A percentile compares a stretch with the other conserved stretches of the same genome.
Evolutionary conservation across 2,888 invertebrate genomes (phyloP).

Genomic region (Axea sp.): DNA sequence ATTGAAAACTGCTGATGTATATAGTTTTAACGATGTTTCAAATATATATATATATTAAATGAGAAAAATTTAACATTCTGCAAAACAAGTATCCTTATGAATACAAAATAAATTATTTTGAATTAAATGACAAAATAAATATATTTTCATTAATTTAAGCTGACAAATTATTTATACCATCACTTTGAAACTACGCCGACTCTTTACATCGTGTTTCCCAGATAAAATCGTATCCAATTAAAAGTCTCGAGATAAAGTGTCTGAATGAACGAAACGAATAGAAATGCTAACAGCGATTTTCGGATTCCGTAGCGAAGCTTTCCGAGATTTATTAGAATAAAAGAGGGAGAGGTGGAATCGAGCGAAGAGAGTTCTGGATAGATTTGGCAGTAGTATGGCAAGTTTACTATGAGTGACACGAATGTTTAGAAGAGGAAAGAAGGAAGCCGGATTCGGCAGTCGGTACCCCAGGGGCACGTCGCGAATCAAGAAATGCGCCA

Average conservation of each 20-base stretch:
- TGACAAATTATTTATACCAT: conserved; percentile 23
- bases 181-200: not conserved
- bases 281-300: conserved; percentile 55
- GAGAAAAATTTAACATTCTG: not conserved
- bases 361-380: conserved; percentile 60
- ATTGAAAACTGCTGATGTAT: conserved; percentile 53
- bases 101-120: not conserved
- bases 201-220: conserved; percentile 18
- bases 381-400: conserved; percentile 67
- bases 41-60: conserved; percentile 1
- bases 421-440: conserved; percentile 56
- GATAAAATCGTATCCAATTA: conserved; percentile 51
- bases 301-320: conserved; percentile 47
- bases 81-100: not conserved
- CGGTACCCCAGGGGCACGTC: conserved; percentile 75
- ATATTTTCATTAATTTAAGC: conserved; percentile 2
- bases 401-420: conserved; percentile 63
- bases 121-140: not conserved
- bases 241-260: conserved; percentile 52
- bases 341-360: conserved; percentile 36
- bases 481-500: conserved; percentile 76
- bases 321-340: conserved; percentile 59
- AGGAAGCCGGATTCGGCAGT: conserved; percentile 76
- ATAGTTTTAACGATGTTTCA: conserved; percentile 17
- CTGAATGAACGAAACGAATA: conserved; percentile 41